phyloP scores from a whole-genome alignment of 2,113 vertebrate genomes.

The Cisticola juncidis region DNA sequence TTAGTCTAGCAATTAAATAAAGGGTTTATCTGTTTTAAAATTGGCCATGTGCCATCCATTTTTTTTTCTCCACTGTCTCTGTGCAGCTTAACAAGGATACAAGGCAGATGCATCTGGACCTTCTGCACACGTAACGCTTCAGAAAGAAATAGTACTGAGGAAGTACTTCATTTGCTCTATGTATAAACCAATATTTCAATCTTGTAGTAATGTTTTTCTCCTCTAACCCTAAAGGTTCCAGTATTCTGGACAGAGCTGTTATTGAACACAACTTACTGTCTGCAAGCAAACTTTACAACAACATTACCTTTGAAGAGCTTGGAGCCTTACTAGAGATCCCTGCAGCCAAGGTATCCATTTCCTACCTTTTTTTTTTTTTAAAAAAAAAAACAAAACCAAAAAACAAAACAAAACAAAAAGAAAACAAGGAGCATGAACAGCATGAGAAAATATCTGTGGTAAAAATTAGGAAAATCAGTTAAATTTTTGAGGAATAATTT shows the following conservation, averaged over 20 bases:
- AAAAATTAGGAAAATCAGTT: not conserved
- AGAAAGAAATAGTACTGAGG: too few relatives aligned
- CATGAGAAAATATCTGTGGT: not conserved
- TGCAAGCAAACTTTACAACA: conserved; percentile 98
- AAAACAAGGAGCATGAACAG: not conserved
- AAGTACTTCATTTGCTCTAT: not conserved
- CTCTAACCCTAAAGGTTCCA: conserved; percentile 83
- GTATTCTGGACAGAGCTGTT: conserved; percentile 97
- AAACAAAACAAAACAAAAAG: too few relatives aligned
- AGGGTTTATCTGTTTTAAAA: not conserved
- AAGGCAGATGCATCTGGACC: not conserved
- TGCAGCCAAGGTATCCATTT: conserved; percentile 88
- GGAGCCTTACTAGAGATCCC: conserved; percentile 97
- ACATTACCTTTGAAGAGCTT: conserved; percentile 98
- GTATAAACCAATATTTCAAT: not conserved
- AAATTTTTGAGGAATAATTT: not conserved
- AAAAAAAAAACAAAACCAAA: too few relatives aligned
- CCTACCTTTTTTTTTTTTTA: not conserved
- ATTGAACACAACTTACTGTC: conserved; percentile 98
- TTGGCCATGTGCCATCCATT: rapidly evolving
- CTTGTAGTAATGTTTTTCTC: not conserved
- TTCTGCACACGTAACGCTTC: not conserved
- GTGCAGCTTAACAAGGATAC: rapidly evolving
- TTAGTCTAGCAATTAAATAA: not conserved
- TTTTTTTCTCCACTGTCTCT: not conserved